These are phyloP conservation scores for Astyanax mexicanus DNA, from an alignment of 2,797 vertebrate species.

Conservation along the genomic window DNA sequence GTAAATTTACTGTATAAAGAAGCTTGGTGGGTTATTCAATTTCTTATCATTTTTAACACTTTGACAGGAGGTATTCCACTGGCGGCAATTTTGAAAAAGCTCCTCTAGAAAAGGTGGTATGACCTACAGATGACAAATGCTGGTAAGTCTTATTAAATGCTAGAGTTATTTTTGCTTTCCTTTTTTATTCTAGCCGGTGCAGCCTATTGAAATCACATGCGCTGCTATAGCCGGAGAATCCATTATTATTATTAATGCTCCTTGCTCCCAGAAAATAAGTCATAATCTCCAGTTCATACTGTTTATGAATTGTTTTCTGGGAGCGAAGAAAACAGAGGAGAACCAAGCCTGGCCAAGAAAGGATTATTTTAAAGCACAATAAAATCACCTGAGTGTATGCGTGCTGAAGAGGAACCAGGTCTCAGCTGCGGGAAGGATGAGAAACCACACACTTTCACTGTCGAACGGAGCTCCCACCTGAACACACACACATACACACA, in stretches of 20 bases:
- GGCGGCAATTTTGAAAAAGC: neutral
- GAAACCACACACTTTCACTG: constrained; percentile 70
- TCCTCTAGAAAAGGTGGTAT: neutral
- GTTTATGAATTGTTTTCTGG: neutral
- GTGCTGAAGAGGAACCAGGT: constrained; percentile 65
- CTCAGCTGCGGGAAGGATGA: constrained; percentile 62
- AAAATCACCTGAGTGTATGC: constrained; percentile 22
- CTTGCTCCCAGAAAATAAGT: constrained; percentile 13
- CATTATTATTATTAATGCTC: constrained; percentile 22
- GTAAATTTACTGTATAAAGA: neutral
- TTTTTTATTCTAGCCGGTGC: neutral
- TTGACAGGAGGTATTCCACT: neutral
- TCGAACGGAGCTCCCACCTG: constrained; percentile 44
- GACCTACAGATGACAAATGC: neutral
- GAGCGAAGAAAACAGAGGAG: neutral
- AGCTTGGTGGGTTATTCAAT: neutral
- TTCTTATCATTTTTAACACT: neutral
- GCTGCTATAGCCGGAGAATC: neutral
- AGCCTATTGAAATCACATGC: neutral
- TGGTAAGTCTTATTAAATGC: neutral
- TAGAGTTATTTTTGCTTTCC: neutral
- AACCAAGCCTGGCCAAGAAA: neutral
- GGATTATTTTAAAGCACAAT: constrained; percentile 31
- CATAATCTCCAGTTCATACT: constrained; percentile 8
- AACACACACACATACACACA: constrained; percentile 27